Evolutionary conservation across 2,113 vertebrate genomes (phyloP).

Genomic region (Arothron firmamentum): DNA sequence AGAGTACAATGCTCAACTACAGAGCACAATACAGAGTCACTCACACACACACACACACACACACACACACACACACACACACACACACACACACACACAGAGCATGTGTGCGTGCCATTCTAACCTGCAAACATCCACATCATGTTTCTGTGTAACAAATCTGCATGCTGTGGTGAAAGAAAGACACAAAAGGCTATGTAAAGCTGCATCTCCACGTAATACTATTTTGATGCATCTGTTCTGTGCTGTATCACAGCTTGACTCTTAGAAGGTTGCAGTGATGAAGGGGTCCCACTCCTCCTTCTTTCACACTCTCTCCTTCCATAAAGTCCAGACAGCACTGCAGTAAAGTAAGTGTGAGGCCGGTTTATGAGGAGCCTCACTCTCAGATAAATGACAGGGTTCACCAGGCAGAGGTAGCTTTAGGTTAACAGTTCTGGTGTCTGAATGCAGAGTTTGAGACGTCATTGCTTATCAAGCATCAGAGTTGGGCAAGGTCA

Average conservation of each 20-base stretch:
- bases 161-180: too few species aligned
- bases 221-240: constrained; percentile 65
- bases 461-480: background rate
- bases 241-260: constrained; percentile 53
- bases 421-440: background rate
- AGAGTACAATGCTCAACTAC: constrained; percentile 22
- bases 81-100: too few species aligned
- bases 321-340: constrained; percentile 34
- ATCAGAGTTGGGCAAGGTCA: constrained; percentile 2
- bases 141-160: background rate
- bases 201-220: constrained; percentile 66
- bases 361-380: constrained; percentile 8
- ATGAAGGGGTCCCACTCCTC: constrained; percentile 60
- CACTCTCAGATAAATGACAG: background rate
- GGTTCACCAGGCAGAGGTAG: background rate
- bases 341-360: constrained; percentile 25
- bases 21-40: constrained; percentile 20
- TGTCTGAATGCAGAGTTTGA: too few species aligned
- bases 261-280: constrained; percentile 68
- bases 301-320: constrained; percentile 51
- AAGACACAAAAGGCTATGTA: constrained; percentile 47
- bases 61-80: too few species aligned
- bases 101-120: constrained; percentile 1
- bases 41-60: constrained; percentile 1
- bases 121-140: constrained; percentile 15